A percentile compares a stretch with the other conserved stretches of the same genome.
These are phyloP conservation scores for Heliconius ismenius DNA, from an alignment of 2,888 invertebrate genomes.

Conservation along the genomic window DNA sequence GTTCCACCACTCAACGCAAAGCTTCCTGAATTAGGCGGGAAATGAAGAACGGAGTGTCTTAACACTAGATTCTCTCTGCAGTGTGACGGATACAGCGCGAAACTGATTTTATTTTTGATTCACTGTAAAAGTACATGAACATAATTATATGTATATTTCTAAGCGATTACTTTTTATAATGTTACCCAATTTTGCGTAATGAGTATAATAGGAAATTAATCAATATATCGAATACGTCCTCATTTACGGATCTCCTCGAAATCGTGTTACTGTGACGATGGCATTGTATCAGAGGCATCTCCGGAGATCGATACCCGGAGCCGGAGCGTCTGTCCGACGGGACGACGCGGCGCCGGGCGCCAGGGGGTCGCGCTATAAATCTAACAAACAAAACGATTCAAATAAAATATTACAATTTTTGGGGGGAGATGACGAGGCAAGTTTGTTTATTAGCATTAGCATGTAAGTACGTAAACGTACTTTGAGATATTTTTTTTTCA, in stretches of 20 bases:
- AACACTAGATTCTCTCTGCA: too few species aligned
- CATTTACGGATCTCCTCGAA: constrained; percentile 27
- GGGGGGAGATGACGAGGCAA: constrained; percentile 26
- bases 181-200: not conserved
- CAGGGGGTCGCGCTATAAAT: constrained; percentile 63
- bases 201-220: too few species aligned
- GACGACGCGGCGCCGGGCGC: constrained; percentile 65
- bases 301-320: constrained; percentile 66
- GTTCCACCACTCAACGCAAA: too few species aligned
- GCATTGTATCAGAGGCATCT: constrained; percentile 60
- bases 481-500: not conserved
- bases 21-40: too few species aligned
- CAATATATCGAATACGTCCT: not conserved
- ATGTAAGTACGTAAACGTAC: not conserved
- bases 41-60: too few species aligned
- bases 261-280: constrained; percentile 45
- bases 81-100: too few species aligned
- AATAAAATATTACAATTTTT: constrained; percentile 34
- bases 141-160: too few species aligned
- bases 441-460: constrained; percentile 23
- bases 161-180: too few species aligned
- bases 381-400: constrained; percentile 39
- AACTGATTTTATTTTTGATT: too few species aligned
- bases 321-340: constrained; percentile 72
- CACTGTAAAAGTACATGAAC: too few species aligned